Evolutionary conservation across 1,140 invertebrate genomes (phyloP).

Genomic region (Drosophila rufa): DNA sequence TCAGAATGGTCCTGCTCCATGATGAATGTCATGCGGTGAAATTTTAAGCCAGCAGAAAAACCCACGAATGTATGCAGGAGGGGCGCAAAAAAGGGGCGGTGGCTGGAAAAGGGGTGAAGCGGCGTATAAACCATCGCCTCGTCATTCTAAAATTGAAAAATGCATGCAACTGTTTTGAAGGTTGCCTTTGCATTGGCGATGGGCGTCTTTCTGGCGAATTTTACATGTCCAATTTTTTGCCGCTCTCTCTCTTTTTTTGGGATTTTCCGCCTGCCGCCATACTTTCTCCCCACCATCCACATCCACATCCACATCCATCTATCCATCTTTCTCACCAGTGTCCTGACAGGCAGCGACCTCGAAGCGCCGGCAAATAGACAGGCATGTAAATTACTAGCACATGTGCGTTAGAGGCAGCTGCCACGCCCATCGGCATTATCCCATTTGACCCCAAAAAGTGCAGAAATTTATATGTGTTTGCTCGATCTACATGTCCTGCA

Average conservation of each 20-base stretch:
- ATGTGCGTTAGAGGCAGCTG: slow-evolving; percentile 50
- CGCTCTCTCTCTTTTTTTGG: slow-evolving; percentile 28
- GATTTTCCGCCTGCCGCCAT: slow-evolving; percentile 10
- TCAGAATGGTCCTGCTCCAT: slow-evolving; percentile 42
- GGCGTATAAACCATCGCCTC: slow-evolving; percentile 56
- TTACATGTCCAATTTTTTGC: slow-evolving; percentile 52
- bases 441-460: slow-evolving; percentile 39
- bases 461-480: slow-evolving; percentile 38
- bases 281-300: not conserved
- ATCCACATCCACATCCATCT: slow-evolving; percentile 26
- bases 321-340: slow-evolving; percentile 44
- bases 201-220: slow-evolving; percentile 42
- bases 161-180: slow-evolving; percentile 82
- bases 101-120: not conserved
- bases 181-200: slow-evolving; percentile 59
- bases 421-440: slow-evolving; percentile 53
- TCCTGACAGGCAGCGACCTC: slow-evolving; percentile 75
- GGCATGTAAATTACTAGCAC: slow-evolving; percentile 66
- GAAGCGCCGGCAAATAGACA: slow-evolving; percentile 65
- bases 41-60: slow-evolving; percentile 70
- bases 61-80: slow-evolving; percentile 25
- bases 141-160: slow-evolving; percentile 75
- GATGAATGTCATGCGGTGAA: slow-evolving; percentile 83
- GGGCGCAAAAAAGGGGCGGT: not conserved
- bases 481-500: slow-evolving; percentile 29